These are phyloP conservation scores for Hemicentrotus pulcherrimus DNA, from an alignment of 35 echinoderm and acorn worm genomes.

Conservation along the genomic window DNA sequence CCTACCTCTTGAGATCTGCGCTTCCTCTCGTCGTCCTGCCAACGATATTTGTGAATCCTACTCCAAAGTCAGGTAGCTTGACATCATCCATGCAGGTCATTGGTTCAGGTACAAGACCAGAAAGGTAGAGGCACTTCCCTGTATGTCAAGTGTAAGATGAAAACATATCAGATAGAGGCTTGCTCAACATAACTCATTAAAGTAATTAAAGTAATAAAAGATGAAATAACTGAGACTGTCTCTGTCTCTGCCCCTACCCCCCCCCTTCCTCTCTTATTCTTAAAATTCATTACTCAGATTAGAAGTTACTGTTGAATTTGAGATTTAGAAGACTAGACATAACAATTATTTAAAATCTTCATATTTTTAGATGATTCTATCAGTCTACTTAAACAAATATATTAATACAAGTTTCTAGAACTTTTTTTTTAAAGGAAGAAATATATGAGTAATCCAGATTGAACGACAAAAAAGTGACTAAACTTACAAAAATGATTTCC, in stretches of 20 bases:
- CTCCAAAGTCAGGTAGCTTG: constrained; percentile 84
- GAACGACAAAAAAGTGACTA: background rate
- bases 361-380: too few relatives aligned
- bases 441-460: too few relatives aligned
- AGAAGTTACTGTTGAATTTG: too few relatives aligned
- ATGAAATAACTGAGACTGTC: background rate
- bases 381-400: too few relatives aligned
- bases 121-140: constrained; percentile 99
- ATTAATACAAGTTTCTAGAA: too few relatives aligned
- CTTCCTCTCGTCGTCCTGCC: constrained; percentile 91
- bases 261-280: background rate
- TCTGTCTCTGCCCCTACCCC: background rate
- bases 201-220: background rate
- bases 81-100: constrained; percentile 98
- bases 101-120: constrained; percentile 85
- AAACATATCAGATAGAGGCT: background rate
- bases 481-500: constrained; percentile 99
- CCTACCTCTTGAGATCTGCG: constrained; percentile 95
- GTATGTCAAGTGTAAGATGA: constrained; percentile 6
- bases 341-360: too few relatives aligned
- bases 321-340: too few relatives aligned
- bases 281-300: too few relatives aligned
- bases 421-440: too few relatives aligned
- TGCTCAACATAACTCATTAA: too few relatives aligned
- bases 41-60: constrained; percentile 99